Evolutionary conservation across 2,797 vertebrate species (phyloP), one percentile per base, ranked within the genome.

Genomic region (Notolabrus celidotus): DNA sequence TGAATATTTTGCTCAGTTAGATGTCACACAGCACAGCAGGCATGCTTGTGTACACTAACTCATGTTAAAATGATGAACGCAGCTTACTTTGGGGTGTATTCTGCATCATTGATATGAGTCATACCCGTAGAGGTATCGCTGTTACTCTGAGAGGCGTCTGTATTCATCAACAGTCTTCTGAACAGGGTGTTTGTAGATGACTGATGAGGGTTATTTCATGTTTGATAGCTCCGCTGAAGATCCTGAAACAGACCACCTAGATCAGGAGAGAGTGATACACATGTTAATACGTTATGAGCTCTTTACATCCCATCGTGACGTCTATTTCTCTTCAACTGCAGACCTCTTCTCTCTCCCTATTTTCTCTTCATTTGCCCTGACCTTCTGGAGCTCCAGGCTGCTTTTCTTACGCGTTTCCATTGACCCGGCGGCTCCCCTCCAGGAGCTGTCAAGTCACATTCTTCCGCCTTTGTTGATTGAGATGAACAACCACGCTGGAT

Each of bases 371-470:
- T 89, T 83, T 84, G 80, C 67, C 49, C 73, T 93, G 91, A 93
- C 91, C 92, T 93, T 93, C 86, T 92, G 75, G 29, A 82, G 87
- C 85, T 79, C 74, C 64, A 85, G 14, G 23, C 57, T 68, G 70
- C 73, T 80, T 51, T 5, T 83, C 84, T 86, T 86, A 82, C 87
- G 85, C 78, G 59, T 91, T 86, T 88, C 80, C 86, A 87, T 71
- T 91, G 88, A 89, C 91, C 88, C 74, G 57, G 77, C 38, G 63
- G 85, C 88, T 87, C 79, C 78, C 57, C 41, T 80, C 86, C 81
- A 73, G 81, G 20, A 22, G 75, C 89, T 92, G 92, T 92, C 93
- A 89, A 76, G 77, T 58, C 23, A 47, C 67, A 88, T 94, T 92
- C 90, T 86, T 91, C 89, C 90, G 83, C 79, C 39, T 41, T 41